Evolutionary conservation across 1,140 invertebrate species (phyloP), one percentile per base, ranked within the genome.

Genomic region (Atopsyche davidsoni): DNA sequence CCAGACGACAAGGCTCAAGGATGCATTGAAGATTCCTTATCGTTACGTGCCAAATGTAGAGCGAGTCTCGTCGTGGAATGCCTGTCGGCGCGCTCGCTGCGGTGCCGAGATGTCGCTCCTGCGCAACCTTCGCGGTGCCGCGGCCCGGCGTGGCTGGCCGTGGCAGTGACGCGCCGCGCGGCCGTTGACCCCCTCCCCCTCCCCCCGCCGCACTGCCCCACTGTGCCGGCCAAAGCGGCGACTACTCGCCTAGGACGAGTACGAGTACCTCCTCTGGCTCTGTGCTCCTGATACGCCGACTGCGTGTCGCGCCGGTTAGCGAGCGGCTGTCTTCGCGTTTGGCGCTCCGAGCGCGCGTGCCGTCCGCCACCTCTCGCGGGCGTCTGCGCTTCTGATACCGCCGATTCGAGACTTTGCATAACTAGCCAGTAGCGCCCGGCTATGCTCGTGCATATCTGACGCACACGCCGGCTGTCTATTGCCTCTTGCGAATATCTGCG

Each of bases 81-180:
- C n/a, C 6, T 7, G 25, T 34, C 32, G 3, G 32, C 16, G 32
- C 25, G 32, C n/a, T 4, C 32, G 32, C 32, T 4, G 32, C 4
- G 3, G n/a, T n/a, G 32, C 32, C n/a, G 32, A 16, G 32, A 16
- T 34, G n/a, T 16, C n/a, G 18, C 36, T 25, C 46, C 46, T 41
- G 11, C 38, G 25, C 25, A n/a, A n/a, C n/a, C n/a, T n/a, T n/a
- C n/a, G n/a, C n/a, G n/a, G n/a, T n/a, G n/a, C n/a, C n/a, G n/a
- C 46, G 46, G 36, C 39, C 17, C 38, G 39, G 25, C 42, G 46
- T 38, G 38, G 42, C 41, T n/a, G n/a, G n/a, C n/a, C n/a, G n/a
- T 49, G 46, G 25, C 46, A 50, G 47, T 50, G 47, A 40, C 47
- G 47, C 38, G 25, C 47, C 19, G 17, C 35, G 17, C 47, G 47